Conservation (phyloP, 2,888 invertebrate genomes). For the Clistopyga incitator region DNA sequence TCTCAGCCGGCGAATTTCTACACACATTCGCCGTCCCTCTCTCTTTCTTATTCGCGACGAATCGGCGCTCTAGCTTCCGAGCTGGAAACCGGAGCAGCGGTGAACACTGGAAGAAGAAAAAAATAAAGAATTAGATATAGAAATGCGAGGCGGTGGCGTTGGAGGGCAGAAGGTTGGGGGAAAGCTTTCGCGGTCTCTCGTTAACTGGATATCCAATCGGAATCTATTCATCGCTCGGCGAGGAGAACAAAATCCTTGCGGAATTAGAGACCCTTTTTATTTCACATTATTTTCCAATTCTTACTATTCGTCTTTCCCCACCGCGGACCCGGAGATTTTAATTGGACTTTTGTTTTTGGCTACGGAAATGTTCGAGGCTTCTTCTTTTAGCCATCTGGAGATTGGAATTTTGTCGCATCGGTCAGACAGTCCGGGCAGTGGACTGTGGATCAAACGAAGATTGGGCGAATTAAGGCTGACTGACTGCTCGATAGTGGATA, state of each 20-base stretch:
- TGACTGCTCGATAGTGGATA: not conserved
- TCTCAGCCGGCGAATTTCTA: not conserved
- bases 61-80: not conserved
- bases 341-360: slow-evolving; percentile 34
- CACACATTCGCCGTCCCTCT: not conserved
- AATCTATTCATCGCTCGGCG: slow-evolving; percentile 7
- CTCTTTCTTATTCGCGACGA: not conserved
- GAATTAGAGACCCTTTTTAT: slow-evolving; percentile 27
- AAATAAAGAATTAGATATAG: not conserved
- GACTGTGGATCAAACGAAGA: slow-evolving; percentile 37
- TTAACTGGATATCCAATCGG: slow-evolving; percentile 26
- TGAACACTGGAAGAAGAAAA: not conserved
- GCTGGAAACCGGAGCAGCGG: not conserved
- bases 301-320: slow-evolving; percentile 1
- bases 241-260: slow-evolving; percentile 14
- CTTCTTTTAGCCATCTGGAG: not conserved
- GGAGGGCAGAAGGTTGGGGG: not conserved
- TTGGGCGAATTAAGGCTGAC: slow-evolving; percentile 57
- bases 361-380: slow-evolving; percentile 4
- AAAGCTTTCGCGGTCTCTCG: slow-evolving; percentile 19
- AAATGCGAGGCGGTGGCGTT: slow-evolving; percentile 5
- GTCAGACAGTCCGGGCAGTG: slow-evolving; percentile 5
- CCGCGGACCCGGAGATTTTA: slow-evolving; percentile 30
- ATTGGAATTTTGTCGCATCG: not conserved
- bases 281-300: slow-evolving; percentile 1